A percentile compares a stretch with the other conserved stretches of the same genome.
phyloP scores from a whole-genome alignment of 2,888 invertebrate genomes.

The Cataglyphis cursor region DNA sequence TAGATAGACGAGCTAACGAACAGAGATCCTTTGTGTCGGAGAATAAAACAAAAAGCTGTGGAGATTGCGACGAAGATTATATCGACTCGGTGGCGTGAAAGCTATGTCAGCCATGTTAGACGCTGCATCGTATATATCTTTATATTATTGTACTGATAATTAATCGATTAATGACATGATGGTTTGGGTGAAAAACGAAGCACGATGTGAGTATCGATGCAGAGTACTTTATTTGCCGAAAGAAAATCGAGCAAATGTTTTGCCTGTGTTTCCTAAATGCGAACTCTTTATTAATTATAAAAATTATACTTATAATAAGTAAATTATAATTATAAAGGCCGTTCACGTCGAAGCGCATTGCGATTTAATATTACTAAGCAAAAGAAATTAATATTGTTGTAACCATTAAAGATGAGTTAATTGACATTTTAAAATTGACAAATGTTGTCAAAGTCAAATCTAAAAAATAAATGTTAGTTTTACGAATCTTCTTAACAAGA shows the following conservation, averaged over 20 bases:
- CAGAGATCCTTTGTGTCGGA: slow-evolving; percentile 48
- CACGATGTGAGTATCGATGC: background rate
- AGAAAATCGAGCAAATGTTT: slow-evolving; percentile 4
- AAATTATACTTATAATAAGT: too few relatives aligned
- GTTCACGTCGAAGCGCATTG: background rate
- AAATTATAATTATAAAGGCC: too few relatives aligned
- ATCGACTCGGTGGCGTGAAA: slow-evolving; percentile 79
- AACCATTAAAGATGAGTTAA: background rate
- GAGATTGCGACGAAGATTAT: slow-evolving; percentile 81
- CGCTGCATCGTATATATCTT: background rate
- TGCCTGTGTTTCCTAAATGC: too few relatives aligned
- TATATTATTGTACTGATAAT: slow-evolving; percentile 2
- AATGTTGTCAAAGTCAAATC: slow-evolving; percentile 1
- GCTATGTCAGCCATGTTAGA: slow-evolving; percentile 67
- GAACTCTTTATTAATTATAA: too few relatives aligned
- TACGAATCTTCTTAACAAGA: background rate
- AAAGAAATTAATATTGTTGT: slow-evolving; percentile 33
- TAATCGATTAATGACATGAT: slow-evolving; percentile 22
- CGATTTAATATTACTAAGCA: slow-evolving; percentile 22
- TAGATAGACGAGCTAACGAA: slow-evolving; percentile 72
- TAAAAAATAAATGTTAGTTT: background rate
- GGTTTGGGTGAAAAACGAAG: background rate
- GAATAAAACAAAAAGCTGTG: slow-evolving; percentile 71
- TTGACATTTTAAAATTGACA: background rate
- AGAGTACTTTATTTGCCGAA: slow-evolving; percentile 16